These are phyloP conservation scores for Actinemys pallida DNA, from an alignment of 2,113 vertebrate genomes.

Conservation along the genomic window DNA sequence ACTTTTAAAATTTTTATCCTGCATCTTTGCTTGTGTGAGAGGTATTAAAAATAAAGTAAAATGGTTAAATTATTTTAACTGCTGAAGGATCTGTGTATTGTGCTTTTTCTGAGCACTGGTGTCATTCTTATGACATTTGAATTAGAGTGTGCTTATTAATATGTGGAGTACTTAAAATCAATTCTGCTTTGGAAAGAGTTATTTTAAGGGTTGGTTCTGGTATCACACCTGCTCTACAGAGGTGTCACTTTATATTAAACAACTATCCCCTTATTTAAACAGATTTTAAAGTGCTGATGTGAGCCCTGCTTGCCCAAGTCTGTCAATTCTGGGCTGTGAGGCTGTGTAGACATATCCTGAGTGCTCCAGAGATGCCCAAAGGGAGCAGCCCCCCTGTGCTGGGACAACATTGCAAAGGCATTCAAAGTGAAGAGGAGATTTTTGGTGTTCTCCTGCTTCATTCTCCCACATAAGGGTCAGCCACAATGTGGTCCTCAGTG, in stretches of 20 bases:
- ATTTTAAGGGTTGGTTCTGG: background rate
- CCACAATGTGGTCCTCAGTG: background rate
- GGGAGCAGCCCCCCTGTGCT: background rate
- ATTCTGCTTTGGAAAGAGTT: background rate
- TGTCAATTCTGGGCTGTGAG: background rate
- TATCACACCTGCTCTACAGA: background rate
- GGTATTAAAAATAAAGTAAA: background rate
- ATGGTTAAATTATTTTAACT: background rate
- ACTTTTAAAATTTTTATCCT: background rate
- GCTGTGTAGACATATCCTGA: background rate
- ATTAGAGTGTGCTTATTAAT: background rate
- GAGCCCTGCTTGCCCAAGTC: background rate
- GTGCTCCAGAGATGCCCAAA: background rate
- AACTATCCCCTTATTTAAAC: background rate
- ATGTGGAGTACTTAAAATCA: background rate
- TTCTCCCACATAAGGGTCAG: fast-evolving
- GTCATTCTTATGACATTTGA: background rate
- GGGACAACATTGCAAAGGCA: background rate
- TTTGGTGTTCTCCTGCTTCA: background rate
- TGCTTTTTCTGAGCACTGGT: background rate
- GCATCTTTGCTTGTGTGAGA: background rate
- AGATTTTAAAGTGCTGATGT: background rate
- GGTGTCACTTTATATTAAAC: background rate
- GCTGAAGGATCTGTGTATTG: background rate
- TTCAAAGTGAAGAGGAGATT: background rate